phyloP scores from a whole-genome alignment of 2,113 vertebrate species.

The Amphiprion percula region DNA sequence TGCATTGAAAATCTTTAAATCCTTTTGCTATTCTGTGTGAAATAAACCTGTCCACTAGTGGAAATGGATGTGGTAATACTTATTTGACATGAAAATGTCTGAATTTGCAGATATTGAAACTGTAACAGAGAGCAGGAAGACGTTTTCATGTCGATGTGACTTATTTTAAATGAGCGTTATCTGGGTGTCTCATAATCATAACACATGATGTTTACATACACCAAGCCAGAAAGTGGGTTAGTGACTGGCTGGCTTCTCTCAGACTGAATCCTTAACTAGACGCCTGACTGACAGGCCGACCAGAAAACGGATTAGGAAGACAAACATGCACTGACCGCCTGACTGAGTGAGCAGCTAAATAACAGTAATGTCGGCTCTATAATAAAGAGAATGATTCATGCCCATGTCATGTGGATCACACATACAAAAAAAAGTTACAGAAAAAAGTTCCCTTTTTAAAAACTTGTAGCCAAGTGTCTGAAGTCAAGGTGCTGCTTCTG shows the following conservation, averaged over 20 bases:
- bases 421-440: constrained; percentile 18
- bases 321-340: neutral
- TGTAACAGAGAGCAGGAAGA: neutral
- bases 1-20: no score
- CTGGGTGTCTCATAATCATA: constrained; percentile 34
- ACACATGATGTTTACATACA: constrained; percentile 48
- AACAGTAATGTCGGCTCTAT: neutral
- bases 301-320: neutral
- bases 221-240: constrained; percentile 32
- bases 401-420: constrained; percentile 24
- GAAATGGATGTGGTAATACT: no score
- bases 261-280: neutral
- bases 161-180: constrained; percentile 8
- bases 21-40: no score
- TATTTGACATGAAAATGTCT: neutral
- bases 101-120: neutral
- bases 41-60: no score
- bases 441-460: constrained; percentile 48
- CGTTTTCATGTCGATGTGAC: neutral
- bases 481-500: constrained; percentile 51
- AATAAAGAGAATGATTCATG: constrained; percentile 38
- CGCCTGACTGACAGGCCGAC: neutral
- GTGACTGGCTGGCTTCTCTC: neutral
- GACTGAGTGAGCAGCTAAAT: neutral
- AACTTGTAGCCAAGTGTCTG: constrained; percentile 46